Evolutionary conservation across 2,888 invertebrate species (phyloP).

Genomic region (Tholera decimalis): DNA sequence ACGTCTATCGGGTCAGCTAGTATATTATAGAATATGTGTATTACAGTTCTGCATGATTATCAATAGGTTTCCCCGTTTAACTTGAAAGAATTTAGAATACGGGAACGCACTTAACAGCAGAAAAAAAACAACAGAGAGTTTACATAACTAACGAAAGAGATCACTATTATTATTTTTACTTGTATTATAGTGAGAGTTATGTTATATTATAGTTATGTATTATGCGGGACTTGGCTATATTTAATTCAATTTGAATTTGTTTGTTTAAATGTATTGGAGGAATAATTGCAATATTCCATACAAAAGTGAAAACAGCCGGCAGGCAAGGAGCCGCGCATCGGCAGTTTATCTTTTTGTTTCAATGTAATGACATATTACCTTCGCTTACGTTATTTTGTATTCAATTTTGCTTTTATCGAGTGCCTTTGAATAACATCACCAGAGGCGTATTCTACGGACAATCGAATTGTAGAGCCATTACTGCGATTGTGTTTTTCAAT

Average conservation of each 20-base stretch:
- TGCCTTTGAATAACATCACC: conserved; percentile 75
- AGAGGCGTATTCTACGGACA: conserved; percentile 75
- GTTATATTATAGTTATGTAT: not conserved
- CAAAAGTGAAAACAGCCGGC: conserved; percentile 52
- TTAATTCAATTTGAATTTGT: not conserved
- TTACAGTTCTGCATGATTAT: too few species aligned
- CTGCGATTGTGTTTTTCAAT: conserved; percentile 83
- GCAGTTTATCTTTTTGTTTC: conserved; percentile 61
- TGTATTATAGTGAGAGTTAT: too few species aligned
- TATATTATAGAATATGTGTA: too few species aligned
- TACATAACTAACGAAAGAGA: too few species aligned
- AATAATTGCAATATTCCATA: conserved; percentile 34
- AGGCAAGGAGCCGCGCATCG: conserved; percentile 38
- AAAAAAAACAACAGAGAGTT: too few species aligned
- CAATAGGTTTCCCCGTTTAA: too few species aligned
- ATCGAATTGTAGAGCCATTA: conserved; percentile 82
- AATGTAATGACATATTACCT: conserved; percentile 63
- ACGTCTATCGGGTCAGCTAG: too few species aligned
- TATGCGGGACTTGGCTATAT: not conserved
- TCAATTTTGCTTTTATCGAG: conserved; percentile 73
- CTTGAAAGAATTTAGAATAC: too few species aligned
- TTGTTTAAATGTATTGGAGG: conserved; percentile 16
- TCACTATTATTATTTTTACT: too few species aligned
- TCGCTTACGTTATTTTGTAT: conserved; percentile 67
- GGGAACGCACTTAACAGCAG: too few species aligned